Evolutionary conservation across 2,113 vertebrate species (phyloP), one percentile per base, ranked within the genome.

Genomic region (Macrotus californicus): DNA sequence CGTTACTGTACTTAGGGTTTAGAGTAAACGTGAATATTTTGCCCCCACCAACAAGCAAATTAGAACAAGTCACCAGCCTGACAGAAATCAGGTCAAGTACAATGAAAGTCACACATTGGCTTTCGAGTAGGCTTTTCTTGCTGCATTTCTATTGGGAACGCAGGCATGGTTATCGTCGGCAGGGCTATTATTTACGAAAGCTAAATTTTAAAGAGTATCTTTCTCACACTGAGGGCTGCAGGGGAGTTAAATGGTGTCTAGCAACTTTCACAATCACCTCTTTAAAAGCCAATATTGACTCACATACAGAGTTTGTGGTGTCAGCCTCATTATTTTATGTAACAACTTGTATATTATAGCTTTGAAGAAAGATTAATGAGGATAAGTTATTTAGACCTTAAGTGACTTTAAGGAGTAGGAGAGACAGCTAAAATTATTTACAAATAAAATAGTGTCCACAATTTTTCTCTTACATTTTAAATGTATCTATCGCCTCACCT

Each of bases 401-500:
- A 48, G 48, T 34, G 7, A 54, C 41, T 75, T 85, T 41, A 61
- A 56, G 29, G 12, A 52, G 43, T 43, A 39, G 7, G 29, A 80
- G 22, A 9, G 29, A 85, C 3, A 46, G 8, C 24, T 66, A 54
- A 87, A 91, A 43, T 36, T 76, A 89, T 18, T 61, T 64, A 52
- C 26, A 83, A 80, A 36, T 48, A 19, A n/a, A 61, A 77, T 39
- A 73, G 19, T 31, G 1, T 12, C 36, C 2, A 24, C 34, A 72
- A 21, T 48, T 66, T 66, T 94, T n/a, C 15, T 82, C 21, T 73
- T 9, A 70, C 6, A 43, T 66, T 85, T 95, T 82, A n/a, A 77
- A 16, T 36, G 43, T 59, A 16, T 52, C 8, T 80, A 16, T 52
- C 8, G 76, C 93, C 93, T 94, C 59, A 98, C 98, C 97, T 98